These are phyloP conservation scores for Lumbricus terrestris DNA, from an alignment of 2,888 invertebrate genomes.

Conservation along the genomic window DNA sequence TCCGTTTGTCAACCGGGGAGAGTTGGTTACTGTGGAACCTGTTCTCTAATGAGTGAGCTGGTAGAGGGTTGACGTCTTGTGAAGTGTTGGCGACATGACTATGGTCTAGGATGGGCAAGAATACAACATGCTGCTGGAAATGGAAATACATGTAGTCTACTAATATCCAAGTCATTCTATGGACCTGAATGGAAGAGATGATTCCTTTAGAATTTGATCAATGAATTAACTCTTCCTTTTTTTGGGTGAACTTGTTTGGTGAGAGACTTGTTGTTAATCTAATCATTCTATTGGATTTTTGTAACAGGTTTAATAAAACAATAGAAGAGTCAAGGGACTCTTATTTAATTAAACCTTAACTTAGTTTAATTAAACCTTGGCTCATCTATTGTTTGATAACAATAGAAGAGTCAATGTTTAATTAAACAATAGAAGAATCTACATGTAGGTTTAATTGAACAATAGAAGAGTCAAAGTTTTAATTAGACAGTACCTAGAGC, in stretches of 20 bases:
- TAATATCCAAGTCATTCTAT: background rate
- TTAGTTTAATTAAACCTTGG: too few species aligned
- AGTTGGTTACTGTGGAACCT: background rate
- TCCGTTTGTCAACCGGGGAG: background rate
- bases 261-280: background rate
- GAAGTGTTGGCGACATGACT: background rate
- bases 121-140: background rate
- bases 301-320: too few species aligned
- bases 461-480: too few species aligned
- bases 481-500: too few species aligned
- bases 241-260: background rate
- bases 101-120: background rate
- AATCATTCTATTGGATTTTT: background rate
- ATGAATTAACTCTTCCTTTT: background rate
- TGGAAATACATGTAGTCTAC: too few species aligned
- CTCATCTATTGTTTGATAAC: too few species aligned
- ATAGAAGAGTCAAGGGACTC: too few species aligned
- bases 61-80: background rate
- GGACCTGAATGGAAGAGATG: background rate
- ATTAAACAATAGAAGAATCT: too few species aligned
- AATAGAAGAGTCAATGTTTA: too few species aligned
- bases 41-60: background rate
- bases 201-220: background rate
- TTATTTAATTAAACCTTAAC: too few species aligned
- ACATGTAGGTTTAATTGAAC: too few species aligned